phyloP scores from a whole-genome alignment of 2,888 invertebrate genomes.

The Lamellibrachia columna region DNA sequence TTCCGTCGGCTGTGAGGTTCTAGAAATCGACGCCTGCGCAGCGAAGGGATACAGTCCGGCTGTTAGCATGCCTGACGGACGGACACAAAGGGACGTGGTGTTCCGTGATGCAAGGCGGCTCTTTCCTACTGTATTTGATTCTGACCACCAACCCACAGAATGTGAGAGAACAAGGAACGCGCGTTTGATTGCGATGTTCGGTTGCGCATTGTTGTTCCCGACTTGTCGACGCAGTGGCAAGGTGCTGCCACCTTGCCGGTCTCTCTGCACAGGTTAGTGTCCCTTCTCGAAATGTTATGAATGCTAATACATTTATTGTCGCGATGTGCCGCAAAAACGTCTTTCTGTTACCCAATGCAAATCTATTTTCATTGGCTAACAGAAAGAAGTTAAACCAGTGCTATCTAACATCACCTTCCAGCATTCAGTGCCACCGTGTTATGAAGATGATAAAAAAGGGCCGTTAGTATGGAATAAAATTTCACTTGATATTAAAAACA shows the following conservation, averaged over 20 bases:
- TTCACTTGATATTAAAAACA: too few relatives aligned
- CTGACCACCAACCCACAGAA: background rate
- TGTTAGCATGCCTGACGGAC: background rate
- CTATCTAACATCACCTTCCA: too few relatives aligned
- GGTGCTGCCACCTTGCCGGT: background rate
- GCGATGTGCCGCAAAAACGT: too few relatives aligned
- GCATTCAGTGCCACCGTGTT: too few relatives aligned
- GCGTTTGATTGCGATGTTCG: background rate
- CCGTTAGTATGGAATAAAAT: too few relatives aligned
- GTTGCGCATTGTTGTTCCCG: background rate
- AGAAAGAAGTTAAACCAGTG: too few relatives aligned
- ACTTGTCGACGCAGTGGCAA: background rate
- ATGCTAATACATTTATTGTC: too few relatives aligned
- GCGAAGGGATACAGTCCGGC: background rate
- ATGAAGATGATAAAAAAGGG: too few relatives aligned
- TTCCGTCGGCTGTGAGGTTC: background rate
- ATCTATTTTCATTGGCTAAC: too few relatives aligned
- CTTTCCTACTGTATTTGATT: background rate
- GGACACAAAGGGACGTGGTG: too few relatives aligned
- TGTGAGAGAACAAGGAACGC: constrained; percentile 6
- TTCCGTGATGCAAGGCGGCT: background rate
- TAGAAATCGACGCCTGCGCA: background rate
- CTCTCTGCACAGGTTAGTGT: background rate
- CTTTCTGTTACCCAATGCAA: too few relatives aligned
- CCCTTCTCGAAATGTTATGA: background rate